phyloP scores from a whole-genome alignment of 2,113 vertebrate species.

The Syngnathus typhle region DNA sequence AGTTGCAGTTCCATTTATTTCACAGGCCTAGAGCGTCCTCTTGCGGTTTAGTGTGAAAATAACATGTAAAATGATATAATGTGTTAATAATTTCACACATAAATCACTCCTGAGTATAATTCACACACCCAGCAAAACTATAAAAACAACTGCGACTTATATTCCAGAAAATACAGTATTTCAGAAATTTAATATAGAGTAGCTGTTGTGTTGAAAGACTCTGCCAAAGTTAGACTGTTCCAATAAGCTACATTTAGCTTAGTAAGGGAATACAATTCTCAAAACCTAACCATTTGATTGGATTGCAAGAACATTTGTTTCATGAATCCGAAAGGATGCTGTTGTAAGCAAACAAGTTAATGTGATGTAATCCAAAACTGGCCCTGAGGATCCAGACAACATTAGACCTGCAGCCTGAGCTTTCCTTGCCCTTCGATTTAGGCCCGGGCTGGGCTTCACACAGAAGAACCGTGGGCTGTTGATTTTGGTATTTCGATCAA shows the following conservation, averaged over 20 bases:
- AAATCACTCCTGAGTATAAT: too few species aligned
- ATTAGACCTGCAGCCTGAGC: slow-evolving; percentile 6
- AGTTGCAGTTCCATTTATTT: too few species aligned
- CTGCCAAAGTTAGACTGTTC: neutral
- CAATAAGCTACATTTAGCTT: neutral
- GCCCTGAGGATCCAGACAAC: neutral
- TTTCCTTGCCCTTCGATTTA: slow-evolving; percentile 13
- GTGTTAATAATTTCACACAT: too few species aligned
- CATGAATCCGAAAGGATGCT: neutral
- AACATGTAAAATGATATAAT: too few species aligned
- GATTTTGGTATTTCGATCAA: slow-evolving; percentile 34
- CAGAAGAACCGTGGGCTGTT: slow-evolving; percentile 19
- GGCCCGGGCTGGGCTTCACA: slow-evolving; percentile 13
- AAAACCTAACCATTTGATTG: neutral
- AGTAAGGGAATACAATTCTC: neutral
- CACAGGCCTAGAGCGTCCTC: too few species aligned
- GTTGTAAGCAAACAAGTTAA: neutral
- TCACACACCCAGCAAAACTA: too few species aligned
- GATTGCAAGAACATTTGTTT: neutral
- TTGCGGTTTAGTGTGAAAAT: too few species aligned
- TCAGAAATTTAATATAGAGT: neutral
- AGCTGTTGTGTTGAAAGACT: neutral
- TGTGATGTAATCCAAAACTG: neutral
- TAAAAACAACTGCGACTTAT: too few species aligned
- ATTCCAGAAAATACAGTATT: neutral